Conservation (phyloP, 1,140 invertebrate species). For the fruit fly (Drosophila melanogaster) region DNA sequence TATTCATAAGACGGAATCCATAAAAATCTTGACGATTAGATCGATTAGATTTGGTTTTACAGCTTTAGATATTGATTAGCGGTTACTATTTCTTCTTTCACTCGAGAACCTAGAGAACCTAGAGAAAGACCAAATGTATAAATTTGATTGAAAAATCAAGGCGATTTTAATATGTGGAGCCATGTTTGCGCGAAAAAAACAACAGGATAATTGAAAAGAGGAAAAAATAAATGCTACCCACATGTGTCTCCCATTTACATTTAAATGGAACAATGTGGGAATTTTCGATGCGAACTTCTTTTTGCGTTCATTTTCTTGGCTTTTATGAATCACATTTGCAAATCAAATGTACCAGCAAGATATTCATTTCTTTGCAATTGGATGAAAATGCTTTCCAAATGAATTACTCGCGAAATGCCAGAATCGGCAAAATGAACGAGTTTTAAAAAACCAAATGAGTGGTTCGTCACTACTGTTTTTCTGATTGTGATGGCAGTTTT, state of each 20-base stretch:
- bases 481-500: too few species aligned
- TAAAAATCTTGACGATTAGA: conserved; percentile 19
- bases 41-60: conserved; percentile 15
- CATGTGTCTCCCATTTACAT: conserved; percentile 53
- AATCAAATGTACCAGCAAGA: conserved; percentile 14
- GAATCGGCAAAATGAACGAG: too few species aligned
- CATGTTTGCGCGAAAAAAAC: conserved; percentile 1
- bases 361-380: conserved; percentile 20
- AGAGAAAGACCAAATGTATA: neutral
- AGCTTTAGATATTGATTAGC: conserved; percentile 1
- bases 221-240: conserved; percentile 5
- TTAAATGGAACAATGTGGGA: conserved; percentile 40
- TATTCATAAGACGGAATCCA: neutral
- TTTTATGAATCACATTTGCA: conserved; percentile 32
- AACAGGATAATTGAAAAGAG: conserved; percentile 2
- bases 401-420: neutral
- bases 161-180: conserved; percentile 24
- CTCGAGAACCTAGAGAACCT: neutral
- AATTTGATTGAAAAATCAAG: conserved; percentile 53
- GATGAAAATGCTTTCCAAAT: conserved; percentile 2
- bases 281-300: conserved; percentile 9
- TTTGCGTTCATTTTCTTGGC: conserved; percentile 4
- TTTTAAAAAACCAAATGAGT: neutral
- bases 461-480: neutral
- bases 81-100: too few species aligned